phyloP scores from a whole-genome alignment of 37 sponge, comb jelly and placozoan species.

The Theonella swinhoei region DNA sequence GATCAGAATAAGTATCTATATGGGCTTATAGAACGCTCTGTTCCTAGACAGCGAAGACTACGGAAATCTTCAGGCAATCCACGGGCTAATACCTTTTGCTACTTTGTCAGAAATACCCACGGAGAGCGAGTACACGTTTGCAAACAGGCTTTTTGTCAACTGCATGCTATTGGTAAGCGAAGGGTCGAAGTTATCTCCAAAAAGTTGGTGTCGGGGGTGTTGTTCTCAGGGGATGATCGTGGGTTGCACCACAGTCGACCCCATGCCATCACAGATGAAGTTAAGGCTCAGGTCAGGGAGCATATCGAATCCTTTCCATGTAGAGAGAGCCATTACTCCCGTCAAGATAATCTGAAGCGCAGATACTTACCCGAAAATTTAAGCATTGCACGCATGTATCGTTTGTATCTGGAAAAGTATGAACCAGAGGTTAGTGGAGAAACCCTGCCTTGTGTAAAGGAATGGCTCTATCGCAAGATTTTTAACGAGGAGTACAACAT shows the following conservation, averaged over 20 bases:
- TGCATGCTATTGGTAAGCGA: constrained; percentile 32
- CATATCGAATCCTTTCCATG: constrained; percentile 52
- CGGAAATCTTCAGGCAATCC: too few relatives aligned
- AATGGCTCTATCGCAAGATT: constrained; percentile 54
- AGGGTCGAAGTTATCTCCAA: constrained; percentile 27
- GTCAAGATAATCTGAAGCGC: constrained; percentile 14
- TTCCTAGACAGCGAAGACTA: not conserved
- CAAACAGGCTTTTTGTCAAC: constrained; percentile 12
- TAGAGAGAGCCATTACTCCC: constrained; percentile 38
- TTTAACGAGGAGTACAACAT: constrained; percentile 61
- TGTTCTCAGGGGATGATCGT: constrained; percentile 24
- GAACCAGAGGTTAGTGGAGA: constrained; percentile 23
- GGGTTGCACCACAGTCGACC: constrained; percentile 30
- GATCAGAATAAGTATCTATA: constrained; percentile 46
- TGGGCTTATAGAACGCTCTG: not conserved
- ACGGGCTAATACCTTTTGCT: too few relatives aligned
- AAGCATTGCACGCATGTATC: constrained; percentile 51
- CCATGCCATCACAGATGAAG: not conserved
- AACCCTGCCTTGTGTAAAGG: constrained; percentile 41
- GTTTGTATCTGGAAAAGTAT: constrained; percentile 20
- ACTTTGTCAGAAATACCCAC: too few relatives aligned
- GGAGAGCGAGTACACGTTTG: too few relatives aligned
- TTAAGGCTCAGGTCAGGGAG: constrained; percentile 25
- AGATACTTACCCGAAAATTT: constrained; percentile 26
- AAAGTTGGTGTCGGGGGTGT: constrained; percentile 8